Base-by-base conservation (phyloP, 53 echinoderm and acorn worm genomes). In the Henricia sp. region DNA sequence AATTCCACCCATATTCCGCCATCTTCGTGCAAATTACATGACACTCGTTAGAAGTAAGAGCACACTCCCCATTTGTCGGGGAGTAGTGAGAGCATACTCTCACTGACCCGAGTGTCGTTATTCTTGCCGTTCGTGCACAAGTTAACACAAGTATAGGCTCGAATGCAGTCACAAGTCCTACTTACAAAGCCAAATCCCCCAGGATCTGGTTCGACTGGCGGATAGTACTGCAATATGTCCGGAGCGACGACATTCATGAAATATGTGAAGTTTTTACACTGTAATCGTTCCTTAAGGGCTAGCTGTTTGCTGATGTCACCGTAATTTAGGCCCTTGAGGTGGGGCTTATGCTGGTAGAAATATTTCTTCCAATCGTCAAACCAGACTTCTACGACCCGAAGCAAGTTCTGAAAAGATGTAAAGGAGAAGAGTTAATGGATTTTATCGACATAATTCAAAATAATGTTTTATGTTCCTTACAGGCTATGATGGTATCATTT, bases 281-380 rank as follows among this genome's bases (percentile, higher is more conserved):
- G 82, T 2, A 97, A 74, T 25, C 92, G 77, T 32, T 97, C 92
- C 23, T 89, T 80, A 32, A 94, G 71, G 27, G 92, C 92, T 5
- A 97, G 58, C 88, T 97, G 97, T 65, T 94, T 94, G 86, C 91
- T 97, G 86, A 97, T 94, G 67, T 97, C 94, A 54, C 97, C 97
- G 73, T 70, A 94, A 48, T 84, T 36, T 16, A 83, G 44, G 0
- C 94, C 92, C 65, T 77, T 90, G 6, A 94, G 87, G 88, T 94
- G 88, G 0, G 97, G 87, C 64, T 90, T 89, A 51, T 92, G 87
- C 35, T 88, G 73, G 84, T 97, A 97, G 37, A 94, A 97, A 39
- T 94, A 86, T 68, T 97, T 82, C 83, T 94, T 94, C 94, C 93
- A 97, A 29, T 97, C 97, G 34, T 92, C 97, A 87, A 97, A 94